Evolutionary conservation across 1,140 invertebrate species (phyloP), one percentile per base, ranked within the genome.

Genomic region (Lasioglossum albipes): DNA sequence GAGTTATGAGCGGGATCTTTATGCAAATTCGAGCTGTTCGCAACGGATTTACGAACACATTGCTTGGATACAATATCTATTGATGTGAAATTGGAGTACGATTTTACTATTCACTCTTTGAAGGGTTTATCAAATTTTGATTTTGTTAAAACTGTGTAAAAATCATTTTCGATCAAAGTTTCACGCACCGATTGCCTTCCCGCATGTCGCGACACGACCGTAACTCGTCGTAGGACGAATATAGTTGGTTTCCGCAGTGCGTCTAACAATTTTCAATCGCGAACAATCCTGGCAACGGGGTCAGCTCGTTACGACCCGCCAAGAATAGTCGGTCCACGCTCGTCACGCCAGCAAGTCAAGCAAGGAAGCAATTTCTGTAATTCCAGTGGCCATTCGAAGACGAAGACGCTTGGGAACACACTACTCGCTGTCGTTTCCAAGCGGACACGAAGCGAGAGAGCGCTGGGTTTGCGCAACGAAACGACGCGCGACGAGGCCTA

Each of bases 311-410:
- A 78, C 49, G 45, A 80, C 54, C n/a, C 27, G 52, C 76, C 54
- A 61, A 71, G 76, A 84, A 86, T 72, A 86, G 61, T 59, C 59
- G 27, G 12, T 20, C 20, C 66, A 36, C 52, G 42, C 36, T 69
- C 45, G 67, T 85, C 81, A 80, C 57, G 76, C 54, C 67, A 74
- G 61, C 75, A 87, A 87, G 85, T 86, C 85, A 84, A 87, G 66
- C 85, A n/a, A 81, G 77, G 77, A 83, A 84, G 77, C 72, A 87
- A 87, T 87, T 86, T 87, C 70, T 84, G 62, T 66, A 78, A 83
- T 83, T 86, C 76, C 76, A 70, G 65, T 57, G 62, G 66, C 61
- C 81, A 71, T 68, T 75, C 36, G 71, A 79, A 82, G 83, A 79
- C 27, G 73, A 36, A 36, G 36, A 54, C 45, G 66, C 22, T 68